A percentile compares a stretch with the other conserved stretches of the same genome.
Evolutionary conservation across 2,888 invertebrate genomes (phyloP).

Genomic region (Nephrotoma appendiculata): DNA sequence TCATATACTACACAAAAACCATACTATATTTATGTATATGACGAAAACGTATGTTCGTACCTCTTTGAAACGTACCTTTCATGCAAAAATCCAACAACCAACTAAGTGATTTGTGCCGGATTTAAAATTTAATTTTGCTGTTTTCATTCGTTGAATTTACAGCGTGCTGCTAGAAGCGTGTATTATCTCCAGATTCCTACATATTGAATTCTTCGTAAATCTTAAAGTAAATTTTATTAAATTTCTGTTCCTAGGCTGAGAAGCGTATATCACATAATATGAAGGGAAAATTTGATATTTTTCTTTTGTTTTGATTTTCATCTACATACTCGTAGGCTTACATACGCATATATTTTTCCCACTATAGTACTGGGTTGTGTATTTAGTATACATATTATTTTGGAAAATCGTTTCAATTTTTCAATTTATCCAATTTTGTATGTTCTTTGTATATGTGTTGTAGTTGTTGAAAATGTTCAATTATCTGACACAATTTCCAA

Average conservation of each 20-base stretch:
- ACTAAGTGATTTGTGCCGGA: not conserved
- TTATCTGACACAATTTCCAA: not conserved
- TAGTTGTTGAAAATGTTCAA: not conserved
- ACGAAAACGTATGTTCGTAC: too few relatives aligned
- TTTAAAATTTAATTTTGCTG: not conserved
- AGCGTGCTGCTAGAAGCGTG: not conserved
- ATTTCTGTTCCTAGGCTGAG: not conserved
- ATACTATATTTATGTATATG: too few relatives aligned
- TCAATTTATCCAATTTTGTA: not conserved
- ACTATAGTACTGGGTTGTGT: not conserved
- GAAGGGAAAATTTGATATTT: not conserved
- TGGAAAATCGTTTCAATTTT: not conserved
- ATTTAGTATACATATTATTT: not conserved
- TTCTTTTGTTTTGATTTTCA: not conserved
- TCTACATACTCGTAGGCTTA: too few relatives aligned
- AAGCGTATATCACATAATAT: not conserved
- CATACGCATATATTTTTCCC: not conserved
- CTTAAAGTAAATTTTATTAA: not conserved
- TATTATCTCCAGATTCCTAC: not conserved
- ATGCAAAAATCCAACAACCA: too few relatives aligned
- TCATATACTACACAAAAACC: too few relatives aligned
- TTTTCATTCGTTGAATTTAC: not conserved
- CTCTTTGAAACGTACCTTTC: too few relatives aligned
- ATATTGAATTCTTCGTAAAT: not conserved
- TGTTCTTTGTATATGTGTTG: not conserved